Evolutionary conservation across 1,140 invertebrate genomes (phyloP).

Genomic region (Cydia strobilella): DNA sequence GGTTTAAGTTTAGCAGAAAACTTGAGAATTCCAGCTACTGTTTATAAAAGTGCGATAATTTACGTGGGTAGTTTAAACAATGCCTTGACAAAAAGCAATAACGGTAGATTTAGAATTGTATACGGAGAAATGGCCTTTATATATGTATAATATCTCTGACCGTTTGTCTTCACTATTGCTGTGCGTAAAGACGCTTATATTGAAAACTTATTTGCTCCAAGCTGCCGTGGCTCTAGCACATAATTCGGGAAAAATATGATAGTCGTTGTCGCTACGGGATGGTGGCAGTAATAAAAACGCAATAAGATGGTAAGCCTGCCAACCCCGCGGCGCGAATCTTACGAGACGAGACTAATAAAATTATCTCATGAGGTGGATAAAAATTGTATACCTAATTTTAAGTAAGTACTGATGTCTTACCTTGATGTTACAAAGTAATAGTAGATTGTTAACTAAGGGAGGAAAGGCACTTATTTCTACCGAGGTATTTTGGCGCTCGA

Average conservation of each 20-base stretch:
- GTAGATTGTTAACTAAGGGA: too few relatives aligned
- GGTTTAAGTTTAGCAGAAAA: background rate
- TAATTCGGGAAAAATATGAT: slow-evolving; percentile 72
- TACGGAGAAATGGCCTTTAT: background rate
- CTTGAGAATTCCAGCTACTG: background rate
- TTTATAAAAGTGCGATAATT: background rate
- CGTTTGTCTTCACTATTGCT: slow-evolving; percentile 20
- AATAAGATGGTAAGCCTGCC: slow-evolving; percentile 62
- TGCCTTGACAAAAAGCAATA: too few relatives aligned
- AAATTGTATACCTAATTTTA: slow-evolving; percentile 69
- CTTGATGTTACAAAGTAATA: slow-evolving; percentile 18
- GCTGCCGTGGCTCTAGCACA: slow-evolving; percentile 57
- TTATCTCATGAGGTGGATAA: slow-evolving; percentile 68
- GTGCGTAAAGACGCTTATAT: slow-evolving; percentile 44
- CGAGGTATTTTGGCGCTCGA: too few relatives aligned
- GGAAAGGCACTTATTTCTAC: too few relatives aligned
- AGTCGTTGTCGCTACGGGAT: slow-evolving; percentile 50
- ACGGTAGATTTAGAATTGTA: background rate
- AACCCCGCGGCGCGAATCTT: slow-evolving; percentile 63
- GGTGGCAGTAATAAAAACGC: slow-evolving; percentile 70
- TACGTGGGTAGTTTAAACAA: too few relatives aligned
- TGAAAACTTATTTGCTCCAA: slow-evolving; percentile 62
- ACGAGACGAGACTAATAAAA: slow-evolving; percentile 66
- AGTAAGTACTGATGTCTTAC: slow-evolving; percentile 36
- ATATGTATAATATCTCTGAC: background rate